Percentiles rank a stretch among this genome's conserved stretches.
phyloP scores from a whole-genome alignment of 2,888 invertebrate species.

The Neria commutata region DNA sequence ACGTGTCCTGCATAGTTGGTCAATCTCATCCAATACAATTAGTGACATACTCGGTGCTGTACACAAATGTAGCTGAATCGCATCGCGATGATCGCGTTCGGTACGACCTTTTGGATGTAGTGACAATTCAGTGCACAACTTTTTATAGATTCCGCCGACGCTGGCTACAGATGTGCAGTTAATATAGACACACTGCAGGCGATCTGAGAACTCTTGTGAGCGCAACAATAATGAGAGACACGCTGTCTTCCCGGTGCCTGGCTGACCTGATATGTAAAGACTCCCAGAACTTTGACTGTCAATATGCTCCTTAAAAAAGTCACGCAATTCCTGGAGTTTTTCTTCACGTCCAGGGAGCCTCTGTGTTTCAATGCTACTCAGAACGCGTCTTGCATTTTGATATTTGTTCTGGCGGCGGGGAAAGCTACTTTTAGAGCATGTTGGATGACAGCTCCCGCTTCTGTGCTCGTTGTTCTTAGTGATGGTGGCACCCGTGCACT shows the following conservation, averaged over 20 bases:
- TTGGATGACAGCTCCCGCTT: no score
- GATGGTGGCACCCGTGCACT: no score
- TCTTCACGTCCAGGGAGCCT: constrained; percentile 77
- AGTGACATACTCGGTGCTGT: constrained; percentile 73
- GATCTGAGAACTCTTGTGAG: constrained; percentile 64
- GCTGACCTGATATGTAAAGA: constrained; percentile 93
- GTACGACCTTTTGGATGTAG: constrained; percentile 66
- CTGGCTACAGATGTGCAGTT: constrained; percentile 91
- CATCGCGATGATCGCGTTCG: constrained; percentile 70
- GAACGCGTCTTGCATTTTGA: constrained; percentile 58
- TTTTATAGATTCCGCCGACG: constrained; percentile 79
- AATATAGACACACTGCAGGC: constrained; percentile 67
- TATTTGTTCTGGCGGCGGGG: constrained; percentile 52
- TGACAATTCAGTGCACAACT: constrained; percentile 76
- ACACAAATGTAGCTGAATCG: constrained; percentile 74
- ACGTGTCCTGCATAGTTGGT: constrained; percentile 81
- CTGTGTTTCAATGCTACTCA: constrained; percentile 62
- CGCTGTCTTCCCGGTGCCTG: constrained; percentile 95
- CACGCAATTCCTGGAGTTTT: constrained; percentile 73
- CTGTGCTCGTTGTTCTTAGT: no score
- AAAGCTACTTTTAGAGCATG: background rate
- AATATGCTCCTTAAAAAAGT: constrained; percentile 73
- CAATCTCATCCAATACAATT: constrained; percentile 92
- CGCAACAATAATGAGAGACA: constrained; percentile 77
- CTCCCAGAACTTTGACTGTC: constrained; percentile 74